Conservation (phyloP, 1,140 invertebrate genomes). For the Cecropterus lyciades region DNA sequence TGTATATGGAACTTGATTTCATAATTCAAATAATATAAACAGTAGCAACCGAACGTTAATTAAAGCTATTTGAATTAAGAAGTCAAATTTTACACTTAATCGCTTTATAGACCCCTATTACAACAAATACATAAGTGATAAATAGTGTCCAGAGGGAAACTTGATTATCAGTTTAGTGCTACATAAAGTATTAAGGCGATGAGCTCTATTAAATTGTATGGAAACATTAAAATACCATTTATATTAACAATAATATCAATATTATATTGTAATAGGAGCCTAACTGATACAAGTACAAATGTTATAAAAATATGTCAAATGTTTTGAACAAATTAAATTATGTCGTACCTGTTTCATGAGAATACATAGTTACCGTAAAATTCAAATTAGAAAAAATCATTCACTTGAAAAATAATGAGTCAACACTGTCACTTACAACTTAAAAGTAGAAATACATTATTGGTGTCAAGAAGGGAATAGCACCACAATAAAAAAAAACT, state of each 20-base stretch:
- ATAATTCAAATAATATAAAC: constrained; percentile 12
- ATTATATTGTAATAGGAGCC: background rate
- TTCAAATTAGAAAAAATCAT: constrained; percentile 34
- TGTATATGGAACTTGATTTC: background rate
- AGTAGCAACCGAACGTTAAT: no score
- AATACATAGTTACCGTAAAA: constrained; percentile 38
- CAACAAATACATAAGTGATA: no score
- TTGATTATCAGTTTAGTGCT: no score
- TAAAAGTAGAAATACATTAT: constrained; percentile 68
- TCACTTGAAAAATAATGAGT: constrained; percentile 36
- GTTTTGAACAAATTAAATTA: background rate
- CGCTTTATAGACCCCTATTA: no score
- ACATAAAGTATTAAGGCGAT: no score
- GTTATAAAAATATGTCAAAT: constrained; percentile 28
- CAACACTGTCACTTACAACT: constrained; percentile 54
- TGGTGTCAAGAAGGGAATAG: constrained; percentile 68
- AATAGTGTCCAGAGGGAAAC: no score
- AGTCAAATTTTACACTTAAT: no score
- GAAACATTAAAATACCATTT: background rate
- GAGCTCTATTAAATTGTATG: no score
- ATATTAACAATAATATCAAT: background rate
- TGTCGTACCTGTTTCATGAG: constrained; percentile 33
- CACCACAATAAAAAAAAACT: constrained; percentile 72
- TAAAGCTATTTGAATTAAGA: no score
- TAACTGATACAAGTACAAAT: constrained; percentile 5